A percentile compares a stretch with the other conserved stretches of the same genome.
These are phyloP conservation scores for Phocides pigmalion DNA, from an alignment of 1,140 invertebrate genomes.

Conservation along the genomic window DNA sequence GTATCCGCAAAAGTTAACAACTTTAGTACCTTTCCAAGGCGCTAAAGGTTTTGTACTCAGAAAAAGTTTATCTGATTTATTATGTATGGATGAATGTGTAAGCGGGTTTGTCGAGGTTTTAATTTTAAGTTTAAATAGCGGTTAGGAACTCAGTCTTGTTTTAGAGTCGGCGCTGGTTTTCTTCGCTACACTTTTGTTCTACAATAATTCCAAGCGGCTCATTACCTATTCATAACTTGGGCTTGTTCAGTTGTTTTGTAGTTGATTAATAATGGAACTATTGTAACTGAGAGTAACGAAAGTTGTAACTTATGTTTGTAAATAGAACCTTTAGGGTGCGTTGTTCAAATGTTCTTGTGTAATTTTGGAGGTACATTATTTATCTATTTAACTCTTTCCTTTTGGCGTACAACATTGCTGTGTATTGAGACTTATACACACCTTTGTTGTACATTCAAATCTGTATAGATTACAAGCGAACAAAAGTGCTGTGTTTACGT, in stretches of 20 bases:
- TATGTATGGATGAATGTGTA: slow-evolving; percentile 23
- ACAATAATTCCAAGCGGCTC: slow-evolving; percentile 6
- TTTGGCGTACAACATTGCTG: no score
- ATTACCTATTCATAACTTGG: slow-evolving; percentile 15
- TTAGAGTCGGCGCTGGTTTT: neutral
- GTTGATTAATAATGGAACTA: slow-evolving; percentile 7
- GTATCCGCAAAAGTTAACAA: neutral
- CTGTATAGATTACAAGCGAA: no score
- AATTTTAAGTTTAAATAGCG: slow-evolving; percentile 30
- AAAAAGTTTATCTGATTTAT: slow-evolving; percentile 17
- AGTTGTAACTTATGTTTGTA: neutral
- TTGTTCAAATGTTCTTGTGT: no score
- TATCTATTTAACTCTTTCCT: no score
- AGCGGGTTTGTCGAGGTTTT: slow-evolving; percentile 17
- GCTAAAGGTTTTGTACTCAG: slow-evolving; percentile 11
- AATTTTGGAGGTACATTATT: no score
- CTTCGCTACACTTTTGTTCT: slow-evolving; percentile 8
- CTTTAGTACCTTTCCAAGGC: neutral
- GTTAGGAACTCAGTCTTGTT: slow-evolving; percentile 4
- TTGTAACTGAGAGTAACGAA: neutral
- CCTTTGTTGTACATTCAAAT: no score
- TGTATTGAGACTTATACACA: no score
- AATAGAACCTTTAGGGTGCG: no score
- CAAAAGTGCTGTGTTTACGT: no score
- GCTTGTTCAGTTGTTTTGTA: slow-evolving; percentile 5